Percentiles rank a stretch among this genome's conserved stretches.
Evolutionary conservation across 2,797 vertebrate species (phyloP).

Genomic region (Channa striata): DNA sequence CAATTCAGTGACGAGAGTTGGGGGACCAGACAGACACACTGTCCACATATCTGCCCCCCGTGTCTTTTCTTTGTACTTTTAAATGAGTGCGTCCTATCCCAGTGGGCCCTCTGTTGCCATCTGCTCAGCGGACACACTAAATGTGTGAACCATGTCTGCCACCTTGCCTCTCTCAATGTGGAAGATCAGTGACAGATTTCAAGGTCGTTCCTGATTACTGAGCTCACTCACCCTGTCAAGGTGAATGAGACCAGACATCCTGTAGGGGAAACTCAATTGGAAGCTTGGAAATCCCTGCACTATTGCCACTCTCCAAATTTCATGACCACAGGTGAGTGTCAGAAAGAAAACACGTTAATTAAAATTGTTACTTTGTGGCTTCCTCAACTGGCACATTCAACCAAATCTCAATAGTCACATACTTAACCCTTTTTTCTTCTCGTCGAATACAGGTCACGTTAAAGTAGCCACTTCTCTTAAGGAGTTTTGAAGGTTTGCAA

Average conservation of each 20-base stretch:
- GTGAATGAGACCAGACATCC: constrained; percentile 44
- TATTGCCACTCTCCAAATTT: constrained; percentile 19
- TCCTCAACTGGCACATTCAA: constrained; percentile 7
- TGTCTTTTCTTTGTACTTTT: constrained; percentile 11
- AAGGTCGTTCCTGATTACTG: constrained; percentile 52
- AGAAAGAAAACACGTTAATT: constrained; percentile 21
- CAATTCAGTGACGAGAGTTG: too few species aligned
- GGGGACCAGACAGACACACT: background rate
- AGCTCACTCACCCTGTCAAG: constrained; percentile 39
- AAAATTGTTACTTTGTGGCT: constrained; percentile 14
- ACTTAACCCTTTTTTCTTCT: background rate
- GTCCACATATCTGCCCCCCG: constrained; percentile 5
- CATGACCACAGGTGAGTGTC: constrained; percentile 1
- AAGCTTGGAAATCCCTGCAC: constrained; percentile 36
- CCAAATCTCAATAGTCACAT: background rate
- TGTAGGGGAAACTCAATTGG: constrained; percentile 26
- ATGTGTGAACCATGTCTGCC: constrained; percentile 51
- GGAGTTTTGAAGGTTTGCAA: background rate
- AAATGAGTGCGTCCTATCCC: constrained; percentile 17
- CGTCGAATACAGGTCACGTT: background rate
- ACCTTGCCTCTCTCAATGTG: constrained; percentile 29
- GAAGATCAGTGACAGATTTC: constrained; percentile 38
- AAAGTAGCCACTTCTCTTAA: background rate
- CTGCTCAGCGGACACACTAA: constrained; percentile 33
- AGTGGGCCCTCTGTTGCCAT: constrained; percentile 17